Evolutionary conservation across 2,113 vertebrate genomes (phyloP).

Genomic region (Orcinus orca): DNA sequence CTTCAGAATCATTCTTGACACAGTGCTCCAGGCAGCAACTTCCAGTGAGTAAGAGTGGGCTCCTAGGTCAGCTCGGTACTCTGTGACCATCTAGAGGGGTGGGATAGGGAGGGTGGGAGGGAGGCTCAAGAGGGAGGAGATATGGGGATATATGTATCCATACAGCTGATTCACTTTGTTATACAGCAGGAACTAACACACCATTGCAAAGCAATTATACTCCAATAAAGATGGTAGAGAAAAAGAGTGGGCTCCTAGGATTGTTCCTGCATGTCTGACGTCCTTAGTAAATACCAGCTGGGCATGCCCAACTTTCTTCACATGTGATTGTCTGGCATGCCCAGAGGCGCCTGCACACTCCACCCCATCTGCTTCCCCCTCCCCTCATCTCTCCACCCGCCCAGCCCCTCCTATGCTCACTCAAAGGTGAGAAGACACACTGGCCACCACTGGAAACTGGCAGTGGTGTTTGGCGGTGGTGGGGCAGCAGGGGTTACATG

Average conservation of each 20-base stretch:
- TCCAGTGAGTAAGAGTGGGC: background rate
- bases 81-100: no score
- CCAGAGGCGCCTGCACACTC: rapidly evolving
- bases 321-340: background rate
- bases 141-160: no score
- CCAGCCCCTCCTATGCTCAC: background rate
- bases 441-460: background rate
- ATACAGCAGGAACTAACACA: no score
- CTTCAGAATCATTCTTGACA: background rate
- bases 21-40: background rate
- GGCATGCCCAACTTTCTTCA: background rate
- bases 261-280: background rate
- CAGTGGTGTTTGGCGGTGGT: rapidly evolving
- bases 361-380: background rate
- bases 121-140: no score
- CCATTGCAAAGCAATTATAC: no score
- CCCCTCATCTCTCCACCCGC: background rate
- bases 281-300: background rate
- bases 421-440: background rate
- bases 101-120: no score
- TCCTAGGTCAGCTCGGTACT: no score
- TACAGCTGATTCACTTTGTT: no score
- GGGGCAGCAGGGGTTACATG: no score
- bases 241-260: background rate
- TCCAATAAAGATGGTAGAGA: no score